Percentiles rank a stretch among this genome's conserved stretches.
Evolutionary conservation across 2,113 vertebrate species (phyloP).

Genomic region (Candoia aspera): DNA sequence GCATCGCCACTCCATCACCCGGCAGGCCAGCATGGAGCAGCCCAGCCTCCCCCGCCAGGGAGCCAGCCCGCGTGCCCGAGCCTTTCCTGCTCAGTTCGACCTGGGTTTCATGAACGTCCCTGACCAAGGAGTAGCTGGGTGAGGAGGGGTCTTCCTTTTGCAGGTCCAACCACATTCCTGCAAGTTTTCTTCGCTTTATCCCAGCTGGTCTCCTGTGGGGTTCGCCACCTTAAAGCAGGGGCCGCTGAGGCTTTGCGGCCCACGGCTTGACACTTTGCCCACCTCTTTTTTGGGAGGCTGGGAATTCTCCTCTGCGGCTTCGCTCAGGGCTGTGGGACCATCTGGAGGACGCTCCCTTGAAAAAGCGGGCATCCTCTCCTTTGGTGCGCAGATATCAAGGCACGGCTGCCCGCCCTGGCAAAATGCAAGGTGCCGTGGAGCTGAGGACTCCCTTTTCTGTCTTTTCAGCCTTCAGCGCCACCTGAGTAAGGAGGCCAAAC

Average conservation of each 20-base stretch:
- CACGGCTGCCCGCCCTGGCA: neutral
- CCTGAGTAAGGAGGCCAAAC: conserved; percentile 78
- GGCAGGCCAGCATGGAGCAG: conserved; percentile 80
- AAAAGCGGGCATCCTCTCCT: neutral
- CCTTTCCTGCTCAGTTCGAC: conserved; percentile 50
- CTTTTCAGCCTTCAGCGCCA: conserved; percentile 74
- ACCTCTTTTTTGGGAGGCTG: too few species aligned
- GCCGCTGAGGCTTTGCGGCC: too few species aligned
- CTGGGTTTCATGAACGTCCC: conserved; percentile 84
- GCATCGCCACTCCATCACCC: conserved; percentile 68
- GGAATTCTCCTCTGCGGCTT: neutral
- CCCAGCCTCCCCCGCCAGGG: conserved; percentile 76
- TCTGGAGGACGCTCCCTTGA: neutral
- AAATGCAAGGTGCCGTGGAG: neutral
- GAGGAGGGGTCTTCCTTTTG: neutral
- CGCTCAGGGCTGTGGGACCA: too few species aligned
- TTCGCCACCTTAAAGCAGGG: neutral
- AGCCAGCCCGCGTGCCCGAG: conserved; percentile 40
- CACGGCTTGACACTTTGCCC: too few species aligned
- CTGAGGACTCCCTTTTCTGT: neutral
- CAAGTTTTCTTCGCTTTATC: too few species aligned
- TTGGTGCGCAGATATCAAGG: accelerated
- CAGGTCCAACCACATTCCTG: too few species aligned
- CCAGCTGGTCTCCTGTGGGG: too few species aligned
- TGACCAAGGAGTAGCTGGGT: conserved; percentile 84